These are phyloP conservation scores for Andrena hattorfiana DNA, from an alignment of 2,888 invertebrate species.

Conservation along the genomic window DNA sequence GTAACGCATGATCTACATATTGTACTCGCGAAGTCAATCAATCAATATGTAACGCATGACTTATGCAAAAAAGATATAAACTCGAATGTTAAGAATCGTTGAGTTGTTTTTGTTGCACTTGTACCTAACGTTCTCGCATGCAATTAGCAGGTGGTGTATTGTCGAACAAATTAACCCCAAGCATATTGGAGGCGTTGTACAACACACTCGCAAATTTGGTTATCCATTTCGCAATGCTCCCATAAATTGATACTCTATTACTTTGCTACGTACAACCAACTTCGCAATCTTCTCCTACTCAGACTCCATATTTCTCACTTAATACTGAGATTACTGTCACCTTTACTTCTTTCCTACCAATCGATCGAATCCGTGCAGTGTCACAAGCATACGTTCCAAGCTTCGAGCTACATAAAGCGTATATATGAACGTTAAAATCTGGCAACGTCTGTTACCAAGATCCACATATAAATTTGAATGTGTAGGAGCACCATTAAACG, in stretches of 20 bases:
- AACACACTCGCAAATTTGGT: background rate
- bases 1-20: no score
- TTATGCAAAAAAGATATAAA: no score
- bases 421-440: background rate
- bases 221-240: background rate
- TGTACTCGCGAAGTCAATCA: no score
- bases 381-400: background rate
- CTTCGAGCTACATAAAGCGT: background rate
- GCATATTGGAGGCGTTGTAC: background rate
- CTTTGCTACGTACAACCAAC: background rate
- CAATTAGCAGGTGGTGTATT: background rate
- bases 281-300: background rate
- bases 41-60: no score
- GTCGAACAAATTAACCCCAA: background rate
- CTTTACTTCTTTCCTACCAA: constrained; percentile 1
- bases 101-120: no score
- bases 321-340: constrained; percentile 9
- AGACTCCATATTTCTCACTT: constrained; percentile 9
- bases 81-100: no score
- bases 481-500: no score
- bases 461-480: no score
- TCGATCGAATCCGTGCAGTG: background rate
- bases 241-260: constrained; percentile 17
- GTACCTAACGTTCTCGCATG: background rate
- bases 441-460: no score